phyloP scores from a whole-genome alignment of 1,140 invertebrate species.

The Pseudoatta argentina region DNA sequence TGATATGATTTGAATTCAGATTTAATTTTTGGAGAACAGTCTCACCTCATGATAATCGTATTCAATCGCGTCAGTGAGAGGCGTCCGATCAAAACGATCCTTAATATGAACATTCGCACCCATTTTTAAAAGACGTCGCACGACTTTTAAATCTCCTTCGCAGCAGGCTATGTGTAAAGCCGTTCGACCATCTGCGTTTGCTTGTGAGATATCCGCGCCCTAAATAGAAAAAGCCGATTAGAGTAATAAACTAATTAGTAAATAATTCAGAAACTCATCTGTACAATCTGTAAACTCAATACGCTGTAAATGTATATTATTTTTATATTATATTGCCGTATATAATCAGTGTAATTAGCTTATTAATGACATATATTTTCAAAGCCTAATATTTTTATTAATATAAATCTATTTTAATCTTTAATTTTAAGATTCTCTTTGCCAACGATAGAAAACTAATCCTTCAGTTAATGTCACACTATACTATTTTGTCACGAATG shows the following conservation, averaged over 20 bases:
- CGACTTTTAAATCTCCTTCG: constrained; percentile 90
- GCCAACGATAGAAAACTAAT: constrained; percentile 9
- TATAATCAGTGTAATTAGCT: neutral
- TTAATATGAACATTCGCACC: constrained; percentile 95
- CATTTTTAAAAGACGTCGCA: constrained; percentile 91
- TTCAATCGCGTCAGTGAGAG: constrained; percentile 89
- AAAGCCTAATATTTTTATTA: neutral
- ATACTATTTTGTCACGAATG: too few relatives aligned
- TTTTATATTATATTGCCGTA: constrained; percentile 5
- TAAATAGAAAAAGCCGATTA: constrained; percentile 76
- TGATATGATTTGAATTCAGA: neutral
- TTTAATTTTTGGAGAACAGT: neutral
- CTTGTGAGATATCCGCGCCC: constrained; percentile 91
- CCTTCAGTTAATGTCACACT: too few relatives aligned
- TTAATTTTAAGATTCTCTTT: neutral
- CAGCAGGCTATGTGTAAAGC: constrained; percentile 93
- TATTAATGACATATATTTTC: constrained; percentile 5
- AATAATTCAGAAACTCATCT: neutral
- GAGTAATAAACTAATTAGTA: neutral
- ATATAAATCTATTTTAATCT: neutral
- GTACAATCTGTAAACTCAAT: too few relatives aligned
- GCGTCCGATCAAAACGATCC: constrained; percentile 89
- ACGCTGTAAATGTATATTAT: neutral
- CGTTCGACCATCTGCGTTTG: constrained; percentile 93
- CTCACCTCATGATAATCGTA: constrained; percentile 88